phyloP scores from a whole-genome alignment of 2,797 vertebrate genomes.

The Macropus fuliginosus region DNA sequence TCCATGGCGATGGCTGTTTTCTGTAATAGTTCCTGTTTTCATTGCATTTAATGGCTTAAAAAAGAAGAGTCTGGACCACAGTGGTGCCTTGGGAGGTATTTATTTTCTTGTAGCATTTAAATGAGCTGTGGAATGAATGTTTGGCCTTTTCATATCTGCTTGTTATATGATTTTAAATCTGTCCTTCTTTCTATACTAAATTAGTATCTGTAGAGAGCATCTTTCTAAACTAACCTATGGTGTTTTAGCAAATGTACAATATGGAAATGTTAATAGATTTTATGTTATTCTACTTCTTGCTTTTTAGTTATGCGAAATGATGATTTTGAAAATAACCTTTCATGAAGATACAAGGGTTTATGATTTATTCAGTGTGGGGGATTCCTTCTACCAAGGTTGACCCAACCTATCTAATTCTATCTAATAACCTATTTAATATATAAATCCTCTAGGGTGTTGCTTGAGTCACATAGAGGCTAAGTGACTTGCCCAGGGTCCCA shows the following conservation, averaged over 20 bases:
- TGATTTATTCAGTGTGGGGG: neutral
- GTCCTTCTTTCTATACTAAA: neutral
- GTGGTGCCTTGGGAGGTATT: constrained; percentile 93
- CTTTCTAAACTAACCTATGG: neutral
- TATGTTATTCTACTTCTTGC: neutral
- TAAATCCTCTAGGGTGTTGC: neutral
- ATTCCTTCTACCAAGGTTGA: neutral
- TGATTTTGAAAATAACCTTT: neutral
- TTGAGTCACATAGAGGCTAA: neutral
- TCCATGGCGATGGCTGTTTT: constrained; percentile 97
- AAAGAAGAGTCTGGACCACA: constrained; percentile 91
- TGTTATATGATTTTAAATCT: neutral
- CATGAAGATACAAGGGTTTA: neutral
- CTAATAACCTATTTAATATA: neutral
- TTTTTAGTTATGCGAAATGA: neutral
- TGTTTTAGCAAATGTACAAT: neutral
- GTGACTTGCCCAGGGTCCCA: neutral
- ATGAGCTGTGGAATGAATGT: neutral
- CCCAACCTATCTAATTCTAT: neutral
- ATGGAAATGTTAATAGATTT: neutral
- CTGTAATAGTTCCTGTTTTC: constrained; percentile 90
- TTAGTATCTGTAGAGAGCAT: neutral
- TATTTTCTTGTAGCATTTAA: constrained; percentile 64
- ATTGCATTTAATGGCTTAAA: constrained; percentile 89
- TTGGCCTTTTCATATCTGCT: constrained; percentile 23